Conservation (phyloP, 2,888 invertebrate genomes). For the Allolobophora icterica region DNA sequence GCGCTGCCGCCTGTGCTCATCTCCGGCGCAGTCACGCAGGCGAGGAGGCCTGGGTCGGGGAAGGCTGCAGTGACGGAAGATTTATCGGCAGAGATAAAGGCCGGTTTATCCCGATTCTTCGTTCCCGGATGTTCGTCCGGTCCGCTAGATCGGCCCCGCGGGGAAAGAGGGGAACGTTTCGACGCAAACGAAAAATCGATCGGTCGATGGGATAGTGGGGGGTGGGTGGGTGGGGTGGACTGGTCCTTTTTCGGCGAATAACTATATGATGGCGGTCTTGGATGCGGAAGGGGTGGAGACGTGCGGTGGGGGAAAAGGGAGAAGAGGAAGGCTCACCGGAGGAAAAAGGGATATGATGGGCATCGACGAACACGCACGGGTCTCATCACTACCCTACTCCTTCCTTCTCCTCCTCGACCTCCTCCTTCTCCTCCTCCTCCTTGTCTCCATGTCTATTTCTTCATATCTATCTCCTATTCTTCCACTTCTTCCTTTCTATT, state of each 20-base stretch:
- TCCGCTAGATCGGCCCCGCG: neutral
- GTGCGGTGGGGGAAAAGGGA: neutral
- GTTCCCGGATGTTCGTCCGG: neutral
- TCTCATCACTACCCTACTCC: neutral
- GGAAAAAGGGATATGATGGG: neutral
- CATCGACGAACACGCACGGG: neutral
- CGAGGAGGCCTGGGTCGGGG: neutral
- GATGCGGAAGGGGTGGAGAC: neutral
- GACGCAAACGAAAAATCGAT: neutral
- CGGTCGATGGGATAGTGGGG: neutral
- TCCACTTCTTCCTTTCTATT: neutral
- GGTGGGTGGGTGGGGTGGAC: too few relatives aligned
- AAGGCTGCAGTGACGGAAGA: neutral
- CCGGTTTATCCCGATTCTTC: neutral
- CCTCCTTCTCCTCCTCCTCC: neutral
- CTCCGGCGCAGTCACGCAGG: neutral
- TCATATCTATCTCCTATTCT: neutral
- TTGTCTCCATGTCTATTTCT: neutral
- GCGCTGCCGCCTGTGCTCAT: neutral
- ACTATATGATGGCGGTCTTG: too few relatives aligned
- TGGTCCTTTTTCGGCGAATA: too few relatives aligned
- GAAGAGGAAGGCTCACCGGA: too few relatives aligned
- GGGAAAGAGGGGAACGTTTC: neutral
- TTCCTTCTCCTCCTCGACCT: neutral
- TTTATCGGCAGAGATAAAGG: conserved; percentile 10